Percentiles rank a stretch among this genome's conserved stretches.
These are phyloP conservation scores for Epinotia nisella DNA, from an alignment of 2,888 invertebrate species.

Conservation along the genomic window DNA sequence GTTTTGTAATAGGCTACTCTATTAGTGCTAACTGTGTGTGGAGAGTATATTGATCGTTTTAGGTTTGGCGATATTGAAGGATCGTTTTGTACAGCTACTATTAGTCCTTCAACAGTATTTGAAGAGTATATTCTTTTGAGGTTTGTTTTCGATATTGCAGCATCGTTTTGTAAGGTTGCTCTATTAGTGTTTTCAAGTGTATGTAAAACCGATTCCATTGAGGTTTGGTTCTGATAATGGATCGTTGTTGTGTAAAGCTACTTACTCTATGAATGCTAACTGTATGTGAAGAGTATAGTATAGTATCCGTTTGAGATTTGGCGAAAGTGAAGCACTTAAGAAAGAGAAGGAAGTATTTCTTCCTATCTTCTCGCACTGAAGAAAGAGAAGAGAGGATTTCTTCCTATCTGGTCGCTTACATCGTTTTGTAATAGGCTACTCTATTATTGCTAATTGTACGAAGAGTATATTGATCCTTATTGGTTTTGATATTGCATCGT, in stretches of 20 bases:
- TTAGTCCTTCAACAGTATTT: too few species aligned
- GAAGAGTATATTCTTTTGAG: neutral
- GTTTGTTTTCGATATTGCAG: neutral
- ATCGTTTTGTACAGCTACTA: neutral
- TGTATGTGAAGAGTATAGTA: neutral
- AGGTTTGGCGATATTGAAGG: neutral
- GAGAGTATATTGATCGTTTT: neutral
- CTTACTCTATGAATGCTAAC: slow-evolving; percentile 58
- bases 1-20: slow-evolving; percentile 66
- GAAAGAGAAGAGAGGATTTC: too few species aligned
- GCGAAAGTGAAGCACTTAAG: too few species aligned
- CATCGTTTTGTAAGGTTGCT: neutral
- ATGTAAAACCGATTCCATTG: too few species aligned
- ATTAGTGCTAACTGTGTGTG: slow-evolving; percentile 52
- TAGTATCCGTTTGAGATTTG: neutral
- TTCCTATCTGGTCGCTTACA: too few species aligned
- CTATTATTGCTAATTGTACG: neutral
- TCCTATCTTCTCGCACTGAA: too few species aligned
- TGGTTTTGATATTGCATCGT: too few species aligned
- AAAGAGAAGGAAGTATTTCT: too few species aligned
- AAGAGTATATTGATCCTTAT: too few species aligned
- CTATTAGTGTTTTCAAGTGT: too few species aligned
- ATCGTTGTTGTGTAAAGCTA: slow-evolving; percentile 39
- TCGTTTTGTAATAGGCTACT: neutral
- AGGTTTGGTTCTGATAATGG: too few species aligned